These are phyloP conservation scores for Rhizoglyphus robini DNA, from an alignment of 1,140 invertebrate species.

Conservation along the genomic window DNA sequence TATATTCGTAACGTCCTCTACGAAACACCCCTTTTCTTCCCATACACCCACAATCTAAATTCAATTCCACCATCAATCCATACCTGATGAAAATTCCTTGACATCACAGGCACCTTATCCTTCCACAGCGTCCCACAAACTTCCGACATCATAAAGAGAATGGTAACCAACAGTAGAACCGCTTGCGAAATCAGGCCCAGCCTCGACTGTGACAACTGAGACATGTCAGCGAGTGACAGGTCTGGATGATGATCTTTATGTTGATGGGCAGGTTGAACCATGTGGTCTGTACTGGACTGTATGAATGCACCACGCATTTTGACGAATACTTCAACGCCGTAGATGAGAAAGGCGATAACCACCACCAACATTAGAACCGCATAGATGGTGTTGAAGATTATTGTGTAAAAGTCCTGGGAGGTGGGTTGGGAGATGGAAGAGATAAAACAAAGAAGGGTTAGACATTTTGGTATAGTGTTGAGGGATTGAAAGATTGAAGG, in stretches of 20 bases:
- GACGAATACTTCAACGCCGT: slow-evolving; percentile 86
- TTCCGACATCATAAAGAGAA: slow-evolving; percentile 74
- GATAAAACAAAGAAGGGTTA: background rate
- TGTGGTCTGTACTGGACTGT: no score
- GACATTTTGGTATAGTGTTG: background rate
- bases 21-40: no score
- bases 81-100: slow-evolving; percentile 80
- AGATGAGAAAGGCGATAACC: slow-evolving; percentile 82
- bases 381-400: slow-evolving; percentile 81
- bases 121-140: slow-evolving; percentile 82
- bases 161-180: slow-evolving; percentile 63
- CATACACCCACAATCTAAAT: no score
- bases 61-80: no score
- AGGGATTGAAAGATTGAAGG: no score
- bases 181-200: slow-evolving; percentile 75
- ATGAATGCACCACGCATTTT: slow-evolving; percentile 43
- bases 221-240: slow-evolving; percentile 37
- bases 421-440: background rate
- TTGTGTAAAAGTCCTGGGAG: slow-evolving; percentile 24
- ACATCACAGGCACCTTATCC: slow-evolving; percentile 71
- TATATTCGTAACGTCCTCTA: no score
- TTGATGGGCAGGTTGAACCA: no score
- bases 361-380: slow-evolving; percentile 75
- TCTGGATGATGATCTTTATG: slow-evolving; percentile 4
- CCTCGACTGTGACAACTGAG: slow-evolving; percentile 78